phyloP scores from a whole-genome alignment of 92 coral and sea anemone species.

The Porites lobata region DNA sequence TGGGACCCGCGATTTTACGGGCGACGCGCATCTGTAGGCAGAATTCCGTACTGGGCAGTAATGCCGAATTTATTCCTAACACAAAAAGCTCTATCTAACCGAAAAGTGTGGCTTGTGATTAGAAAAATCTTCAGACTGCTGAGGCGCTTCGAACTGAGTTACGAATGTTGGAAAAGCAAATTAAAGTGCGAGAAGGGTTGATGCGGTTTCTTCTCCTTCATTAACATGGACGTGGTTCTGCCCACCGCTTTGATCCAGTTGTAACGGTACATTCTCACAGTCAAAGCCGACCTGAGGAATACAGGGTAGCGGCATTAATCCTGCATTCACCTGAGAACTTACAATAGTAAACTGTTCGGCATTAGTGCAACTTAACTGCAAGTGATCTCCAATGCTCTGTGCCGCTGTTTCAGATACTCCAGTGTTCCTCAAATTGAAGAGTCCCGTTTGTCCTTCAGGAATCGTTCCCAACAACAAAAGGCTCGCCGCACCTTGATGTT shows the following conservation, averaged over 20 bases:
- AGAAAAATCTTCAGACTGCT: too few relatives aligned
- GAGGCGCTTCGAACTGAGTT: too few relatives aligned
- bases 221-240: background rate
- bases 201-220: background rate
- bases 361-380: conserved; percentile 22
- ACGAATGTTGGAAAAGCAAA: background rate
- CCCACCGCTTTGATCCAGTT: conserved; percentile 21
- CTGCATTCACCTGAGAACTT: conserved; percentile 11
- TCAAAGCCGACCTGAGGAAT: background rate
- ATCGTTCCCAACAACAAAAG: background rate
- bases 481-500: background rate
- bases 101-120: too few relatives aligned
- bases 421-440: background rate
- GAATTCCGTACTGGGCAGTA: too few relatives aligned
- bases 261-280: background rate
- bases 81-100: too few relatives aligned
- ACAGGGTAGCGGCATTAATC: conserved; percentile 12
- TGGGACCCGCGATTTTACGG: too few relatives aligned
- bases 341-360: conserved; percentile 12
- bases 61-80: too few relatives aligned
- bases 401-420: background rate
- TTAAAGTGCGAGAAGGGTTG: conserved; percentile 12
- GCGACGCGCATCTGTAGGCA: too few relatives aligned
- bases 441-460: background rate
- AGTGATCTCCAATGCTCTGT: background rate